Conservation (phyloP, 2,797 vertebrate species). For the Astyanax mexicanus region DNA sequence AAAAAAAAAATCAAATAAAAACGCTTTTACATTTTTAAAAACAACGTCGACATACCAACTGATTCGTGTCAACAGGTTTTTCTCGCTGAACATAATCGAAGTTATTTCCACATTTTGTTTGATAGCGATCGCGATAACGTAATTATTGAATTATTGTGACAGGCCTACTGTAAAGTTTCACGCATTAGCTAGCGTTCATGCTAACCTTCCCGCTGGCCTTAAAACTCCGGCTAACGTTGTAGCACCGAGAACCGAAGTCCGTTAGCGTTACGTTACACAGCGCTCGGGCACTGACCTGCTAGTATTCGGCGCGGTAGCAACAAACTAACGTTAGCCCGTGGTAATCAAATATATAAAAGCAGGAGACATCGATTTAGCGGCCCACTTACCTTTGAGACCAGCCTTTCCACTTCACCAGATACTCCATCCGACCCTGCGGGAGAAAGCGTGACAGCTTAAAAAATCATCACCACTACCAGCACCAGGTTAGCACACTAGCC, state of each 20-base stretch:
- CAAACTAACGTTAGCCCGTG: constrained; percentile 11
- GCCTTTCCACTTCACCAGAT: constrained; percentile 99
- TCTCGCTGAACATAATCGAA: too few relatives aligned
- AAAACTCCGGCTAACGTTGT: constrained; percentile 31
- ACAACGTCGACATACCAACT: too few relatives aligned
- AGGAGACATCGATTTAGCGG: constrained; percentile 8
- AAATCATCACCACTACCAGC: constrained; percentile 46
- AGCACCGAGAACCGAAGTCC: constrained; percentile 33
- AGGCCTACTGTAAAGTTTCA: not conserved
- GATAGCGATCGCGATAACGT: too few relatives aligned
- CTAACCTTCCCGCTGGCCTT: constrained; percentile 21
- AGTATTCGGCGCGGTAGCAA: constrained; percentile 33
- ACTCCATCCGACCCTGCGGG: constrained; percentile 96
- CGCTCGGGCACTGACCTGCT: constrained; percentile 23
- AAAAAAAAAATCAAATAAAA: too few relatives aligned
- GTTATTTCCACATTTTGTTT: too few relatives aligned
- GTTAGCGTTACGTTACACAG: too few relatives aligned
- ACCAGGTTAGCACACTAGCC: constrained; percentile 51
- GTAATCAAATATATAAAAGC: not conserved
- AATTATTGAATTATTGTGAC: too few relatives aligned
- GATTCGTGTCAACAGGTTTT: too few relatives aligned
- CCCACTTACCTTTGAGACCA: constrained; percentile 99
- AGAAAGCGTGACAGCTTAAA: constrained; percentile 53
- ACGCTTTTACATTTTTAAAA: too few relatives aligned
- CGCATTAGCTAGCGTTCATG: not conserved